These are phyloP conservation scores for Venustoraphidia nigricollis DNA, from an alignment of 2,888 invertebrate genomes.

Conservation along the genomic window DNA sequence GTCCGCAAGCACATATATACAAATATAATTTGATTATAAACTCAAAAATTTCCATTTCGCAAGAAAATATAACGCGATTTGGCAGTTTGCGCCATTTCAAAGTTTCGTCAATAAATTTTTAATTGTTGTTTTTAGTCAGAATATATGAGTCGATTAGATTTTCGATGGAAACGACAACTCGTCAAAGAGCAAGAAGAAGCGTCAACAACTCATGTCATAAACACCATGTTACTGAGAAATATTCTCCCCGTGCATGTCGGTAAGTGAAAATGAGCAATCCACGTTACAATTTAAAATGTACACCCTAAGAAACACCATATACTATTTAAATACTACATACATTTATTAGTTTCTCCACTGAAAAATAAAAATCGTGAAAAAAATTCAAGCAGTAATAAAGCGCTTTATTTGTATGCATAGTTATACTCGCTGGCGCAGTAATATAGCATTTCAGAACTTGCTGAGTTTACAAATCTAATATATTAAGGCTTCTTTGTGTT, in stretches of 20 bases:
- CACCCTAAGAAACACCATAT: too few relatives aligned
- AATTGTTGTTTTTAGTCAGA: slow-evolving; percentile 39
- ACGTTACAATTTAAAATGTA: too few relatives aligned
- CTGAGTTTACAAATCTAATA: too few relatives aligned
- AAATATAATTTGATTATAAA: too few relatives aligned
- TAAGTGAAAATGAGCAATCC: slow-evolving; percentile 24
- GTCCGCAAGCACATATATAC: too few relatives aligned
- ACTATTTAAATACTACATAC: too few relatives aligned
- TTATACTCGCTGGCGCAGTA: too few relatives aligned
- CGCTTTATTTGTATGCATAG: background rate
- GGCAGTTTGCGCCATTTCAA: background rate
- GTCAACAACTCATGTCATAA: slow-evolving; percentile 70
- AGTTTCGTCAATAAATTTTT: background rate
- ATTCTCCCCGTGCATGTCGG: slow-evolving; percentile 89
- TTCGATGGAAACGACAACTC: slow-evolving; percentile 57
- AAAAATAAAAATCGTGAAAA: too few relatives aligned
- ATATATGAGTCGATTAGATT: slow-evolving; percentile 76
- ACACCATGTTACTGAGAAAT: slow-evolving; percentile 78
- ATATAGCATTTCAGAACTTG: too few relatives aligned
- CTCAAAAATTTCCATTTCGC: too few relatives aligned
- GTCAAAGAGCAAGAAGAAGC: slow-evolving; percentile 73
- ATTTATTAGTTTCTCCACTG: too few relatives aligned
- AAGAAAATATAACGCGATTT: slow-evolving; percentile 2
- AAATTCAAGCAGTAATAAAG: background rate
- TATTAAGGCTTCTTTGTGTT: too few relatives aligned